Evolutionary conservation across 2,888 invertebrate genomes (phyloP).

Genomic region (Drosophila ezoana): DNA sequence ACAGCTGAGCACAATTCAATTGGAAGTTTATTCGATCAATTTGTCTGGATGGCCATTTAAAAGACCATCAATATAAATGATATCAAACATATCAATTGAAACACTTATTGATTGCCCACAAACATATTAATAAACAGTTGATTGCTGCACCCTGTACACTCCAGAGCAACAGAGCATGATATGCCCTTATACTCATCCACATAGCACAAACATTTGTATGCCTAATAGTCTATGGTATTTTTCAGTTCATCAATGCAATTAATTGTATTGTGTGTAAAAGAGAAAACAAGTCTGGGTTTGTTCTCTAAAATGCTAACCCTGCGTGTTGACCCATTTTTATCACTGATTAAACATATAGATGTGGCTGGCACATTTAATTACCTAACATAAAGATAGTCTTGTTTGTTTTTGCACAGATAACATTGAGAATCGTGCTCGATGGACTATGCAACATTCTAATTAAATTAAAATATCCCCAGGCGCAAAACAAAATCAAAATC

Average conservation of each 20-base stretch:
- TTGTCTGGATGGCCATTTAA: conserved; percentile 19
- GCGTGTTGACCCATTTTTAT: conserved; percentile 33
- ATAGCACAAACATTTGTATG: too few species aligned
- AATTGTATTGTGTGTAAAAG: background rate
- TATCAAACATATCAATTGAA: conserved; percentile 47
- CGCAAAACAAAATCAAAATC: conserved; percentile 5
- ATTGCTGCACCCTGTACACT: background rate
- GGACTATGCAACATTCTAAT: conserved; percentile 36
- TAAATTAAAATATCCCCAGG: conserved; percentile 24
- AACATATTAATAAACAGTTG: conserved; percentile 16
- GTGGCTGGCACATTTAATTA: conserved; percentile 31
- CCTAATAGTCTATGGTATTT: background rate
- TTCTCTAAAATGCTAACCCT: background rate
- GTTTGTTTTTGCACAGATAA: conserved; percentile 37
- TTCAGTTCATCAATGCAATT: background rate
- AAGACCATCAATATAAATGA: conserved; percentile 44
- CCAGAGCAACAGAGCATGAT: background rate
- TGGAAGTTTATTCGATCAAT: conserved; percentile 7
- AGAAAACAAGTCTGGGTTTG: background rate
- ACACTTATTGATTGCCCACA: conserved; percentile 37
- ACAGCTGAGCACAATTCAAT: conserved; percentile 29
- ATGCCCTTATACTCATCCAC: background rate
- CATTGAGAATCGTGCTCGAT: conserved; percentile 28
- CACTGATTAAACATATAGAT: conserved; percentile 23
- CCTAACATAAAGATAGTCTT: conserved; percentile 38